Percentiles rank a stretch among this genome's conserved stretches.
These are phyloP conservation scores for Hippocampus kuda DNA, from an alignment of 2,797 vertebrate species.

Conservation along the genomic window DNA sequence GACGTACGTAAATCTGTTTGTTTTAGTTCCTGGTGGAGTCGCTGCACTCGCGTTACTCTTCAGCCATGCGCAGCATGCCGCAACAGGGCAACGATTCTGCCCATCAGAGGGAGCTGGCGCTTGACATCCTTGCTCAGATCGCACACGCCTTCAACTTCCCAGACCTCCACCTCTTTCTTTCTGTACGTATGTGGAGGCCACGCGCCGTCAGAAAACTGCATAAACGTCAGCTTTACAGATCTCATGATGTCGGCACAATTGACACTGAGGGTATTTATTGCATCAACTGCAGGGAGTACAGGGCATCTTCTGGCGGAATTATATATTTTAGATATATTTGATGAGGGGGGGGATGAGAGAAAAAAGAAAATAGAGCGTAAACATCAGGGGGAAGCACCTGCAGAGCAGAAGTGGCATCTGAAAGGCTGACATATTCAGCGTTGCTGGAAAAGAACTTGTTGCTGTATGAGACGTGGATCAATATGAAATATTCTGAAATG, in stretches of 20 bases:
- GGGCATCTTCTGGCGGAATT: no score
- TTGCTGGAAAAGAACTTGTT: neutral
- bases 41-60: slow-evolving; percentile 80
- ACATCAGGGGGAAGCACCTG: no score
- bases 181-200: slow-evolving; percentile 52
- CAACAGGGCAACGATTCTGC: slow-evolving; percentile 76
- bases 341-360: no score
- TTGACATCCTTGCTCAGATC: slow-evolving; percentile 89
- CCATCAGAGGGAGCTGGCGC: slow-evolving; percentile 82
- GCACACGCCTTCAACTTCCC: slow-evolving; percentile 97
- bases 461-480: neutral
- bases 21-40: slow-evolving; percentile 92
- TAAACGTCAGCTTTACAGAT: neutral
- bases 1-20: neutral
- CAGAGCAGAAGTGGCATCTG: no score
- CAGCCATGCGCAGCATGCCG: slow-evolving; percentile 67
- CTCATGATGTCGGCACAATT: no score
- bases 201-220: neutral
- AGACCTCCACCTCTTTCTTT: slow-evolving; percentile 92
- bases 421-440: no score
- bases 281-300: no score
- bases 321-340: no score
- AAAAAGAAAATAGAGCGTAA: no score
- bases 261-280: no score
- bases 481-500: neutral